Base-by-base conservation (phyloP, 1,140 invertebrate genomes). In the Drosophila bipectinata region DNA sequence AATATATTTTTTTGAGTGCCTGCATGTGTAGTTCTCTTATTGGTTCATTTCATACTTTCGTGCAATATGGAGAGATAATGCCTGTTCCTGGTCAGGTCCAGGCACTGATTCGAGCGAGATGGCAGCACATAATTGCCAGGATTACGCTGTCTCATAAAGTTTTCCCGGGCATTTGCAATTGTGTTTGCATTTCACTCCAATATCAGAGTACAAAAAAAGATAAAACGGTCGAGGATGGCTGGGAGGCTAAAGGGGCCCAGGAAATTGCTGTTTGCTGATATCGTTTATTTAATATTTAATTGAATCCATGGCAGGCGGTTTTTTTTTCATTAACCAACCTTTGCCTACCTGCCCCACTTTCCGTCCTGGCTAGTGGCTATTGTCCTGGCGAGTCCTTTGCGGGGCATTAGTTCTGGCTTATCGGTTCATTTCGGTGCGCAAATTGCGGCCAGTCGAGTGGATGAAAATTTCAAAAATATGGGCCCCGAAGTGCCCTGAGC, bases 251-350 rank as follows among this genome's bases (percentile, higher is more conserved):
- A 48, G 15, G 39, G 9, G 10, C 15, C 39, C 10, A 44, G 80
- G 21, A 71, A 77, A 85, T 84, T 84, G 73, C 81, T 85, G 67
- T 84, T 84, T 84, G 81, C 81, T 74, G 77, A 76, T 85, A 72
- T 77, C 69, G 78, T 72, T 85, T 87, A 87, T 87, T 85, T 87
- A 85, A 87, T 85, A 85, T 87, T 85, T 85, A 85, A 85, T 85
- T 85, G 82, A 87, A 79, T 87, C 61, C 73, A 81, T 56, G 66
- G 68, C 47, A 77, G 55, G 62, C 66, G 41, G 63, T 68, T 81
- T 78, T 87, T 78, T 85, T 68, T 71, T 76, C 49, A 66, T 59
- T 66, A 55, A 37, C 34, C 30, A 49, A 14, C 54, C 18, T n/a
- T 14, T 15, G 39, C 39, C 6, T 21, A 21, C 28, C 37, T 12